Evolutionary conservation across 2,797 vertebrate genomes (phyloP).

Genomic region (Halcyon chelicuti): DNA sequence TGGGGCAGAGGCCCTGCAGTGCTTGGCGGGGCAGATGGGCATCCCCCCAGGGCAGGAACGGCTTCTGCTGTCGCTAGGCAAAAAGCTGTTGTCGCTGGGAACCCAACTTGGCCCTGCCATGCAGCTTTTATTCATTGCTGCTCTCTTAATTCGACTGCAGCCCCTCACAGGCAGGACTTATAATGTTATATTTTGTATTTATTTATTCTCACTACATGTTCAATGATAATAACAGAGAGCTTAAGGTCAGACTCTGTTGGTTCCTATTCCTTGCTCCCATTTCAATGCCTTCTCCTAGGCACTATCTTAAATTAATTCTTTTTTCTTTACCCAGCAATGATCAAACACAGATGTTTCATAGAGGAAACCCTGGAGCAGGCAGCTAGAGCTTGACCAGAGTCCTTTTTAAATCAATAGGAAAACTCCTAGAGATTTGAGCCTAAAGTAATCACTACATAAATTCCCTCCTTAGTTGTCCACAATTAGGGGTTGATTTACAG

Average conservation of each 20-base stretch:
- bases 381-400: constrained; percentile 1
- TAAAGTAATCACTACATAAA: background rate
- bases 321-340: constrained; percentile 4
- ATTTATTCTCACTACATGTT: background rate
- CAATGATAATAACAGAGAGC: background rate
- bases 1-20: accelerated
- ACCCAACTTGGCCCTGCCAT: too few species aligned
- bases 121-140: accelerated
- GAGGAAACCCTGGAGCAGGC: constrained; percentile 27
- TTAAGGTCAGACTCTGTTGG: background rate
- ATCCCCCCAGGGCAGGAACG: background rate
- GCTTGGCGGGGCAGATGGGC: accelerated
- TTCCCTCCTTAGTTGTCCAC: background rate
- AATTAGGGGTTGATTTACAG: background rate
- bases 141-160: background rate
- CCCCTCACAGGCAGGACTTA: background rate
- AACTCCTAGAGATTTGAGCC: background rate
- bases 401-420: background rate
- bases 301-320: background rate
- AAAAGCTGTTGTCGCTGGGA: accelerated
- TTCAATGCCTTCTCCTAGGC: background rate
- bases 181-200: background rate
- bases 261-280: background rate
- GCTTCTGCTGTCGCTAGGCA: accelerated
- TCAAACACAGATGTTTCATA: background rate